These are phyloP conservation scores for Thunnus albacares DNA, from an alignment of 2,797 vertebrate species.

Conservation along the genomic window DNA sequence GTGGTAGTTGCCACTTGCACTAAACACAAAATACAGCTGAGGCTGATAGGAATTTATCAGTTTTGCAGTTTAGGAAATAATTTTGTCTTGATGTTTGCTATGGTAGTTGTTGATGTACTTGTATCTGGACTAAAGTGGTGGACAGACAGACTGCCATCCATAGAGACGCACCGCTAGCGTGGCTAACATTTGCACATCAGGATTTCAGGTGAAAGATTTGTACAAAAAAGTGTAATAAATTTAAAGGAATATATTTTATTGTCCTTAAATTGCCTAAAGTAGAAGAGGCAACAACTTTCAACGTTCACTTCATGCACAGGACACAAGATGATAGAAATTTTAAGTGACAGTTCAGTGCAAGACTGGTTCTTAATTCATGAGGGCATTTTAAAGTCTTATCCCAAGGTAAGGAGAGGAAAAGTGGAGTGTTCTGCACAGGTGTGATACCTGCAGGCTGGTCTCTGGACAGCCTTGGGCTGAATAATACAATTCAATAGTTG, in stretches of 20 bases:
- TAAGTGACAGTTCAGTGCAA: conserved; percentile 1
- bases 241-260: neutral
- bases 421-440: conserved; percentile 21
- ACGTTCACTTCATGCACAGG: neutral
- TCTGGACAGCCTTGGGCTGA: neutral
- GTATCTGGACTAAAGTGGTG: too few species aligned
- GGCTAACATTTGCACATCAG: too few species aligned
- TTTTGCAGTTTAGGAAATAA: too few species aligned
- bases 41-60: too few species aligned
- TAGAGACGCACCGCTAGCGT: too few species aligned
- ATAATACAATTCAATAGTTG: conserved; percentile 21
- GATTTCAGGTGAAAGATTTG: too few species aligned
- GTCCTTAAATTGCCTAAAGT: neutral
- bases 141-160: too few species aligned
- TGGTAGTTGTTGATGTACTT: too few species aligned
- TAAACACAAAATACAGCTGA: too few species aligned
- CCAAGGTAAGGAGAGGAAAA: neutral
- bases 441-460: conserved; percentile 13
- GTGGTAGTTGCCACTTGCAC: too few species aligned
- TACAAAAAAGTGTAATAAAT: too few species aligned
- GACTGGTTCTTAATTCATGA: conserved; percentile 8
- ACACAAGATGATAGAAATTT: neutral
- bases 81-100: too few species aligned
- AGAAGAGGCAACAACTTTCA: neutral
- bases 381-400: conserved; percentile 15